These are phyloP conservation scores for Melinaea marsaeus DNA, from an alignment of 2,888 invertebrate species.

Conservation along the genomic window DNA sequence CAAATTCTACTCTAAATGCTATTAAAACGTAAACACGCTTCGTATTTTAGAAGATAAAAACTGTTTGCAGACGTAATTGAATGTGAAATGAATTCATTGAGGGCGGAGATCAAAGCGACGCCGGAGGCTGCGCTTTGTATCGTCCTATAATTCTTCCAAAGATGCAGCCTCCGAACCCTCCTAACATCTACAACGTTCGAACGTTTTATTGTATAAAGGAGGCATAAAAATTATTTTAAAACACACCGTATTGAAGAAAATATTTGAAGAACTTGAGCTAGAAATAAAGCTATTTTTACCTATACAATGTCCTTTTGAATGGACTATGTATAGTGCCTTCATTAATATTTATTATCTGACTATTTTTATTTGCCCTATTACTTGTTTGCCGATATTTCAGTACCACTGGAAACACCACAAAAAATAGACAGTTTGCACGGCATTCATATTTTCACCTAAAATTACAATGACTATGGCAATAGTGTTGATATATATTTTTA, in stretches of 20 bases:
- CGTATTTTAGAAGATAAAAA: slow-evolving; percentile 33
- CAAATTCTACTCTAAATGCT: too few relatives aligned
- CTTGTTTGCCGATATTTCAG: too few relatives aligned
- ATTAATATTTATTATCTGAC: slow-evolving; percentile 10
- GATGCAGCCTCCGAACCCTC: slow-evolving; percentile 16
- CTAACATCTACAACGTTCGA: slow-evolving; percentile 1
- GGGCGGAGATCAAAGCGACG: slow-evolving; percentile 30
- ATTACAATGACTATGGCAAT: too few relatives aligned
- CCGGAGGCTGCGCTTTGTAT: slow-evolving; percentile 30
- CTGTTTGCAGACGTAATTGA: slow-evolving; percentile 46
- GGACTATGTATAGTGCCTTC: too few relatives aligned
- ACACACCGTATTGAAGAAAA: neutral
- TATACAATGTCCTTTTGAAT: neutral
- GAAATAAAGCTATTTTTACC: neutral
- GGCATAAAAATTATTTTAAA: neutral
- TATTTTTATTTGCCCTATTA: too few relatives aligned
- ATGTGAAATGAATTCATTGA: slow-evolving; percentile 39
- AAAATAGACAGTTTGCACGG: too few relatives aligned
- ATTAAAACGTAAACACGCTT: slow-evolving; percentile 1
- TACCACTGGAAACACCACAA: too few relatives aligned
- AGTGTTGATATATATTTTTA: too few relatives aligned
- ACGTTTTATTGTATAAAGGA: neutral
- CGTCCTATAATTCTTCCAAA: slow-evolving; percentile 34
- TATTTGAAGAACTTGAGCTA: neutral
- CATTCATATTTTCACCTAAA: too few relatives aligned